A percentile compares a stretch with the other conserved stretches of the same genome.
Conservation (phyloP, 1,140 invertebrate genomes). For the Lucilia sericata region DNA sequence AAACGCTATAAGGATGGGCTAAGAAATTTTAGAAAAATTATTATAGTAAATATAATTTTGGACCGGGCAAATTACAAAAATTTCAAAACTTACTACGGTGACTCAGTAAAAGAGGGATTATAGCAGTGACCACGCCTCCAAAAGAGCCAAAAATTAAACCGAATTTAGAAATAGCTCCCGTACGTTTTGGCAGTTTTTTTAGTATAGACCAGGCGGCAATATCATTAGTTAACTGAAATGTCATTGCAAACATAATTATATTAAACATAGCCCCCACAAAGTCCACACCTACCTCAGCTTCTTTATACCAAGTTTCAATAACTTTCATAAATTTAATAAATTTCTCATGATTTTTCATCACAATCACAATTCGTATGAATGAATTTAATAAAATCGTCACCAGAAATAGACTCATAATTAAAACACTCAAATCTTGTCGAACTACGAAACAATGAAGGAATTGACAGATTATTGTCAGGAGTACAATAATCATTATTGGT, state of each 20-base stretch:
- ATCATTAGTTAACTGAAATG: background rate
- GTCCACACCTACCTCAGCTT: slow-evolving; percentile 27
- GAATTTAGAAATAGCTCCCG: background rate
- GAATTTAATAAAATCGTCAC: slow-evolving; percentile 40
- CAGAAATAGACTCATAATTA: slow-evolving; percentile 43
- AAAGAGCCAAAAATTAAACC: slow-evolving; percentile 24
- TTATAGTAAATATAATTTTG: background rate
- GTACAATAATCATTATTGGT: background rate
- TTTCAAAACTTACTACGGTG: background rate
- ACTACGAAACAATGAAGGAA: background rate
- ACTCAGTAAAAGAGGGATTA: background rate
- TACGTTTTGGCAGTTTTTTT: background rate
- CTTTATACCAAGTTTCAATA: slow-evolving; percentile 13
- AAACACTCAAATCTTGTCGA: background rate
- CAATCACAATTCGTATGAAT: slow-evolving; percentile 14
- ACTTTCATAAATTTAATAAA: slow-evolving; percentile 37
- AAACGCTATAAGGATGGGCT: background rate
- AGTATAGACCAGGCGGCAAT: background rate
- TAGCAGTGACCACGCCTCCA: background rate
- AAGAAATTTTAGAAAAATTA: background rate
- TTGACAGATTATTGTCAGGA: slow-evolving; percentile 1
- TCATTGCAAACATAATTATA: background rate
- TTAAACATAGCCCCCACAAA: too few relatives aligned
- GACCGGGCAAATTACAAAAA: background rate
- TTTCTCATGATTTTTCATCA: slow-evolving; percentile 32